Conservation (phyloP, 2,797 vertebrate genomes). For the Protonibea diacanthus region DNA sequence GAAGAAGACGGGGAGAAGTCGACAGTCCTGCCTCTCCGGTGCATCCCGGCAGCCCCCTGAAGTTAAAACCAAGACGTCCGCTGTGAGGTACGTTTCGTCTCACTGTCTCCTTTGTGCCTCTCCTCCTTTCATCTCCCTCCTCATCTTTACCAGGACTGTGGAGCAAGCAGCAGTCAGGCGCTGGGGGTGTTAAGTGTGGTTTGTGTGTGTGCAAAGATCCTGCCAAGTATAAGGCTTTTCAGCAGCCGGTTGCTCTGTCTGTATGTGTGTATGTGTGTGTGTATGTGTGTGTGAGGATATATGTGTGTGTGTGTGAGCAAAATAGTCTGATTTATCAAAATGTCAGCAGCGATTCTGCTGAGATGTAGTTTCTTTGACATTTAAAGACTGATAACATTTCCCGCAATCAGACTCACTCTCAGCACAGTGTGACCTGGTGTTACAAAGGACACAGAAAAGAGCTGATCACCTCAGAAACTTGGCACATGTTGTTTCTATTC, state of each 20-base stretch:
- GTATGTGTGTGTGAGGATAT: neutral
- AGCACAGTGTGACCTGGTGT: conserved; percentile 50
- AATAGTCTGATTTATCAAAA: conserved; percentile 62
- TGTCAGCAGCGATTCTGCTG: conserved; percentile 66
- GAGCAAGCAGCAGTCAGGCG: conserved; percentile 42
- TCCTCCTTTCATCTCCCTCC: conserved; percentile 34
- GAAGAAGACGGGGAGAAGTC: conserved; percentile 55
- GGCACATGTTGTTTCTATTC: neutral
- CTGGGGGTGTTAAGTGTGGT: conserved; percentile 38
- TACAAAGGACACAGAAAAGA: conserved; percentile 44
- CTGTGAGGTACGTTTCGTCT: conserved; percentile 71
- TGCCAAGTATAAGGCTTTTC: conserved; percentile 53
- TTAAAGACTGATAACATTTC: conserved; percentile 59
- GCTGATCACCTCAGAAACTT: conserved; percentile 49
- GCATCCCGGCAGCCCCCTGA: conserved; percentile 53
- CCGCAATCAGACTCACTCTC: conserved; percentile 42
- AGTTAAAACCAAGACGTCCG: conserved; percentile 57
- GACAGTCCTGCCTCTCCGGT: conserved; percentile 38
- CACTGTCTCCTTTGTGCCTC: conserved; percentile 41
- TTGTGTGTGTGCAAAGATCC: conserved; percentile 46
- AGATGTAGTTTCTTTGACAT: conserved; percentile 70
- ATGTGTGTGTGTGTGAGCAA: conserved; percentile 29
- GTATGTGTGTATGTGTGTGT: conserved; percentile 12
- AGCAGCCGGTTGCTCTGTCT: conserved; percentile 63
- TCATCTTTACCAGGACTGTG: conserved; percentile 36